Percentiles rank a stretch among this genome's conserved stretches.
phyloP scores from a whole-genome alignment of 2,797 vertebrate species.

The Pampus argenteus region DNA sequence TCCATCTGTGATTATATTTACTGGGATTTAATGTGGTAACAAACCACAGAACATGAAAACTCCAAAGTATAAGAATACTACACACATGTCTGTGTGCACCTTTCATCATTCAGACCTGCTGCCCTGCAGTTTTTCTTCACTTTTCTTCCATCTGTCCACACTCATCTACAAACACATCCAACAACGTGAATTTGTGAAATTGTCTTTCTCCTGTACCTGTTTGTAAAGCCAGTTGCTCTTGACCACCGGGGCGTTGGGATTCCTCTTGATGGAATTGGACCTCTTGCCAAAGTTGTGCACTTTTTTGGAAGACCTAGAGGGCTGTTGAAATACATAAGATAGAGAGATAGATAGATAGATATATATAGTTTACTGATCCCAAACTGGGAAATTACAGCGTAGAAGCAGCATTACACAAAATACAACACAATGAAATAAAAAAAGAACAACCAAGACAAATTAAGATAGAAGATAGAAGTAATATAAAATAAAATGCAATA shows the following conservation, averaged over 20 bases:
- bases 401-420: too few relatives aligned
- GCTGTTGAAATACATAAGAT: conserved; percentile 77
- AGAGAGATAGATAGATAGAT: too few relatives aligned
- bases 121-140: background rate
- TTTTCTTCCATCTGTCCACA: background rate
- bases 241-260: conserved; percentile 91
- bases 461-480: too few relatives aligned
- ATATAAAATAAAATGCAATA: too few relatives aligned
- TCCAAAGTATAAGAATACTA: too few relatives aligned
- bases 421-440: too few relatives aligned
- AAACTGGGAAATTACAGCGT: too few relatives aligned
- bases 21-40: too few relatives aligned
- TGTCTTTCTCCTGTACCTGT: conserved; percentile 84
- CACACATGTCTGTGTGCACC: too few relatives aligned
- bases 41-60: too few relatives aligned
- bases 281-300: conserved; percentile 98
- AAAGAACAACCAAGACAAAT: too few relatives aligned
- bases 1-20: background rate
- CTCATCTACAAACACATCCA: conserved; percentile 17
- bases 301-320: conserved; percentile 94
- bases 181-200: background rate
- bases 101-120: background rate
- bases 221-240: conserved; percentile 97
- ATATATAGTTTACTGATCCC: too few relatives aligned
- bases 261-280: conserved; percentile 97